These are phyloP conservation scores for Periphyllus acericola DNA, from an alignment of 2,888 invertebrate genomes.

Conservation along the genomic window DNA sequence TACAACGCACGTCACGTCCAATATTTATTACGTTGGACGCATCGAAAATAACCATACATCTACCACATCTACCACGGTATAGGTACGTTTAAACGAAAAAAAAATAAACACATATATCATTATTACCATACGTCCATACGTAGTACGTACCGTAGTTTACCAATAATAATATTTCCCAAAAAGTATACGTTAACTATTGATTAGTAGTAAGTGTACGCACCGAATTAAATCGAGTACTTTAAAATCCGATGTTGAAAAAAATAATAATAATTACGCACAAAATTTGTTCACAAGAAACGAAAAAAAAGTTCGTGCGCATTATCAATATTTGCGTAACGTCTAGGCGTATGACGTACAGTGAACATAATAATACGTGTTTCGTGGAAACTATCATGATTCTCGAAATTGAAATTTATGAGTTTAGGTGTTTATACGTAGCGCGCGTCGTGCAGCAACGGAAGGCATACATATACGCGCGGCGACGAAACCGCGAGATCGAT, in stretches of 20 bases:
- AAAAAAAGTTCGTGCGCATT: background rate
- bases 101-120: too few relatives aligned
- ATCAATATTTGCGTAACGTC: background rate
- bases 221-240: background rate
- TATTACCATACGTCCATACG: too few relatives aligned
- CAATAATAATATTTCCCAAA: too few relatives aligned
- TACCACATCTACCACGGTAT: too few relatives aligned
- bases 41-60: too few relatives aligned
- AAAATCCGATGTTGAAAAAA: background rate
- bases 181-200: too few relatives aligned
- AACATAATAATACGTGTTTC: background rate
- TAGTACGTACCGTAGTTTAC: too few relatives aligned
- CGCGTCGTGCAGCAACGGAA: too few relatives aligned
- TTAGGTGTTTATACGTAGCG: too few relatives aligned
- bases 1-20: background rate
- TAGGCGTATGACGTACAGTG: too few relatives aligned
- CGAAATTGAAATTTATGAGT: constrained; percentile 3
- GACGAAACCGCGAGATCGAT: background rate
- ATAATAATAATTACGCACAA: background rate
- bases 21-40: too few relatives aligned
- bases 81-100: too few relatives aligned
- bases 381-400: background rate
- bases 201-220: background rate
- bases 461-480: background rate
- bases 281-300: background rate